Evolutionary conservation across 2,113 vertebrate genomes (phyloP).

Genomic region (Ptilorrhoa leucosticta): DNA sequence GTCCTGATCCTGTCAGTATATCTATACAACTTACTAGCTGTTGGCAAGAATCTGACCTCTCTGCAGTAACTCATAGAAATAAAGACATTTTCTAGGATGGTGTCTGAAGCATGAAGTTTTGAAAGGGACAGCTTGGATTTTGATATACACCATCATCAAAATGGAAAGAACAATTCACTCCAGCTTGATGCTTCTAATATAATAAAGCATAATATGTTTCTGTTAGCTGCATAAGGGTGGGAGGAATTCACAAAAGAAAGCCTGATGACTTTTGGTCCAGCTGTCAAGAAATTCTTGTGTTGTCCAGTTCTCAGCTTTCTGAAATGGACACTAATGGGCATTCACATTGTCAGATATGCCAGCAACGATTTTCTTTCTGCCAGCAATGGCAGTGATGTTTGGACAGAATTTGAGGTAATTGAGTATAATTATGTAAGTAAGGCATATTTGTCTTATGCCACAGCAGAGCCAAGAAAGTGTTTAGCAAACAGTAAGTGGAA

Average conservation of each 20-base stretch:
- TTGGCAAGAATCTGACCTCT: background rate
- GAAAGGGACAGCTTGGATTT: background rate
- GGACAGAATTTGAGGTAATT: slow-evolving; percentile 38
- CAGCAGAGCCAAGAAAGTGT: background rate
- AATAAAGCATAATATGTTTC: background rate
- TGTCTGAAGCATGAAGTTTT: background rate
- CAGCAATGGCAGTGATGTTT: slow-evolving; percentile 26
- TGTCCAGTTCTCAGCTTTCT: slow-evolving; percentile 17
- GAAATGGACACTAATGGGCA: slow-evolving; percentile 41
- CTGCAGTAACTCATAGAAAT: background rate
- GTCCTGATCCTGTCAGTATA: background rate
- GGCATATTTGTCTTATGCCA: slow-evolving; percentile 21
- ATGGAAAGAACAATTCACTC: background rate
- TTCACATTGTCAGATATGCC: slow-evolving; percentile 23
- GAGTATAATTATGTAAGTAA: slow-evolving; percentile 41
- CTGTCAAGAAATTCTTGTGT: slow-evolving; percentile 16
- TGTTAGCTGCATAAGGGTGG: background rate
- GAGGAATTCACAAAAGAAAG: background rate
- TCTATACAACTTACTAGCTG: background rate
- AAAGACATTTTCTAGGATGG: background rate
- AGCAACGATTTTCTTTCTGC: slow-evolving; percentile 28
- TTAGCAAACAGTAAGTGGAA: slow-evolving; percentile 48
- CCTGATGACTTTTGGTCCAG: background rate
- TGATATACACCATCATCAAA: background rate
- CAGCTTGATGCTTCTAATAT: background rate